These are phyloP conservation scores for Myotis vivesi DNA, from an alignment of 2,797 vertebrate species.

Conservation along the genomic window DNA sequence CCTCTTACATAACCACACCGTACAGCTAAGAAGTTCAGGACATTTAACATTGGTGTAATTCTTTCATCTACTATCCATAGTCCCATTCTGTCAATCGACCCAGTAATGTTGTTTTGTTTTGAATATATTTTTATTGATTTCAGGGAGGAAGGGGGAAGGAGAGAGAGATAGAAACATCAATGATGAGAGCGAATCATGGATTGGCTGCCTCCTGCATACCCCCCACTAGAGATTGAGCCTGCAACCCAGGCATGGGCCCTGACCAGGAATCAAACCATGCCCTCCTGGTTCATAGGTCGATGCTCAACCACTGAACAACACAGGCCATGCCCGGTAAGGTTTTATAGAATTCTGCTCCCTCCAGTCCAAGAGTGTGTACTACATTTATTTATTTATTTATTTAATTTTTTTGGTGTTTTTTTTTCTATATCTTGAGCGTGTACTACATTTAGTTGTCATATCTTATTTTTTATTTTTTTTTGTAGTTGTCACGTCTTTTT, in stretches of 20 bases:
- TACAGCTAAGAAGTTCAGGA: not conserved
- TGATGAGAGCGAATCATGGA: too few relatives aligned
- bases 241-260: too few relatives aligned
- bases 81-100: not conserved
- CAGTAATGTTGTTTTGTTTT: not conserved
- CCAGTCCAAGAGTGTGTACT: rapidly evolving
- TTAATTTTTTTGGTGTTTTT: too few relatives aligned
- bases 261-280: too few relatives aligned
- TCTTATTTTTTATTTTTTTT: not conserved
- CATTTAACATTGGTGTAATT: not conserved
- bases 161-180: too few relatives aligned
- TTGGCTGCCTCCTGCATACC: too few relatives aligned
- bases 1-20: not conserved
- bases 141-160: too few relatives aligned
- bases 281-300: too few relatives aligned
- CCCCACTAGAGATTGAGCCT: too few relatives aligned
- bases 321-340: not conserved
- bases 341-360: not conserved
- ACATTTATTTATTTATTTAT: not conserved
- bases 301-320: not conserved
- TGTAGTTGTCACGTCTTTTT: not conserved
- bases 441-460: not conserved
- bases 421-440: not conserved
- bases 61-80: not conserved
- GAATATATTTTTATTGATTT: too few relatives aligned